Conservation (phyloP, 1,140 invertebrate species). For the Gonioctena quinquepunctata region DNA sequence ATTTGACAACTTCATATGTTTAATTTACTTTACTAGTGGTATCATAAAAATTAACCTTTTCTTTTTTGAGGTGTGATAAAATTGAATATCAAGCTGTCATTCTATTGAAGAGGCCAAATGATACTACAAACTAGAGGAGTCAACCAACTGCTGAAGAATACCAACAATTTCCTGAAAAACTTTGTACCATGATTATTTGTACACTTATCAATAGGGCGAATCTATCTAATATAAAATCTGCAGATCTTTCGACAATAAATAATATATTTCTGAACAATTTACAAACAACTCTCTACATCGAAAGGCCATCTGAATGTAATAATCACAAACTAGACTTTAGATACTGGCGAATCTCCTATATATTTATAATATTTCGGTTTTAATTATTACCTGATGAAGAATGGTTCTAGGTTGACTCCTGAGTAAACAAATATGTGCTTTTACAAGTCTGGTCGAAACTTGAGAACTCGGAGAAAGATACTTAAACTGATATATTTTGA, state of each 20-base stretch:
- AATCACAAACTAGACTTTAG: slow-evolving; percentile 9
- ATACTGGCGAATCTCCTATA: slow-evolving; percentile 1
- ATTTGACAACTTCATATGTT: too few relatives aligned
- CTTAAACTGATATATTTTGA: too few relatives aligned
- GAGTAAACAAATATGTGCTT: slow-evolving; percentile 46
- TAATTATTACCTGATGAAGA: slow-evolving; percentile 27
- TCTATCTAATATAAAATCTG: slow-evolving; percentile 21
- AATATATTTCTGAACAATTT: slow-evolving; percentile 22
- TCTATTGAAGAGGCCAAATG: neutral
- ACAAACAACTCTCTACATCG: slow-evolving; percentile 16
- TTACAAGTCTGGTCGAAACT: neutral
- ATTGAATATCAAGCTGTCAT: too few relatives aligned
- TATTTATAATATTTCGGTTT: slow-evolving; percentile 12
- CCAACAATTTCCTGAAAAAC: slow-evolving; percentile 46
- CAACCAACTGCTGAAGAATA: slow-evolving; percentile 41
- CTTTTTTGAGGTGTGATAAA: too few relatives aligned
- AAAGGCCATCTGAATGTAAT: slow-evolving; percentile 12
- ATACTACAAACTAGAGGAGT: slow-evolving; percentile 39
- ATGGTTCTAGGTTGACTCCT: slow-evolving; percentile 42
- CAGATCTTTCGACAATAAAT: slow-evolving; percentile 12
- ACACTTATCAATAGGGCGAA: slow-evolving; percentile 35
- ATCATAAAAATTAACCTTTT: neutral
- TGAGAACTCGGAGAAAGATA: too few relatives aligned
- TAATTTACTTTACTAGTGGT: neutral
- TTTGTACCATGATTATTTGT: slow-evolving; percentile 52